Evolutionary conservation across 2,888 invertebrate genomes (phyloP).

Genomic region (Melanostoma scalare): DNA sequence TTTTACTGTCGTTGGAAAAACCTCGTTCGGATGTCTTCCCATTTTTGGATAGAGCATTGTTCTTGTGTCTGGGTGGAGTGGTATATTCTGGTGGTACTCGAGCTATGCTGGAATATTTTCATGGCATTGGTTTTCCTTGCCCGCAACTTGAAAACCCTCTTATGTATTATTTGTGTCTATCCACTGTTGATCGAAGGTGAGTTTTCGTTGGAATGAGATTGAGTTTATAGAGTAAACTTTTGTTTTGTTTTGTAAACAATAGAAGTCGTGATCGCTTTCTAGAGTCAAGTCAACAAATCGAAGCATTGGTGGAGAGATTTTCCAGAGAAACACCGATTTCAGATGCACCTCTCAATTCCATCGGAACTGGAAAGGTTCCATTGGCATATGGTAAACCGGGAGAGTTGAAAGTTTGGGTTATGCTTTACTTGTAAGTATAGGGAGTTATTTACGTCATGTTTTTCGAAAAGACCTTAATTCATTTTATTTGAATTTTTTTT

Average conservation of each 20-base stretch:
- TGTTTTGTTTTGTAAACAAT: conserved; percentile 74
- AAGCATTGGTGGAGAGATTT: conserved; percentile 94
- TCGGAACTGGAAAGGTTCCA: conserved; percentile 86
- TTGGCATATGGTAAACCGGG: conserved; percentile 89
- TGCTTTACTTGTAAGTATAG: conserved; percentile 85
- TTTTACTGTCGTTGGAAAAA: conserved; percentile 95
- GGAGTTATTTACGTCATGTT: background rate
- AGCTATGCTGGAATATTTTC: conserved; percentile 96
- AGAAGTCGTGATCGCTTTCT: conserved; percentile 93
- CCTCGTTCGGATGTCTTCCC: conserved; percentile 97
- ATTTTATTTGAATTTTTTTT: conserved; percentile 6
- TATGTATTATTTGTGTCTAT: conserved; percentile 93
- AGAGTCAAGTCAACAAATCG: conserved; percentile 96
- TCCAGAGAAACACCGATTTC: conserved; percentile 91
- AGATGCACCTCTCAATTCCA: conserved; percentile 84
- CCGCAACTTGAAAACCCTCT: conserved; percentile 98
- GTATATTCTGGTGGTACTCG: conserved; percentile 96
- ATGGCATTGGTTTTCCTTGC: conserved; percentile 97
- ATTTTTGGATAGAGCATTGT: conserved; percentile 94
- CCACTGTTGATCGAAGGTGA: conserved; percentile 84
- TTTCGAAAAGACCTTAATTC: background rate
- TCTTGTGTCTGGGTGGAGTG: conserved; percentile 94
- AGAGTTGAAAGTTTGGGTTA: conserved; percentile 86
- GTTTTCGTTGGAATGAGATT: background rate
- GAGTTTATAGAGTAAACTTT: background rate